These are phyloP conservation scores for Cygnus buccinator DNA, from an alignment of 2,113 vertebrate genomes.

Conservation along the genomic window DNA sequence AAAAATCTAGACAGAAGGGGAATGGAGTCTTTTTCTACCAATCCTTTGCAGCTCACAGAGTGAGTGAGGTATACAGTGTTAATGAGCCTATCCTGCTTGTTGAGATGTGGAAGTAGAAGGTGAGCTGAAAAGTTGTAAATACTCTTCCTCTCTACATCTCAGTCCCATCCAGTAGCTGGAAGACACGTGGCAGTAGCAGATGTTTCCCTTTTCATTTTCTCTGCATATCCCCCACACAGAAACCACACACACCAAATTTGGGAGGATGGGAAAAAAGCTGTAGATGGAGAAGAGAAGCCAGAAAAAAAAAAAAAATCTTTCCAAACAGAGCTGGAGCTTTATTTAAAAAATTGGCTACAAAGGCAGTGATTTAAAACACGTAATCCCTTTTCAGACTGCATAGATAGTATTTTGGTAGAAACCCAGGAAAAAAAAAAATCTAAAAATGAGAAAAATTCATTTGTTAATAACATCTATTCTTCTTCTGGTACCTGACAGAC, in stretches of 20 bases:
- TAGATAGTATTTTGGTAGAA: constrained; percentile 4
- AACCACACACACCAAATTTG: not conserved
- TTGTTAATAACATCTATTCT: not conserved
- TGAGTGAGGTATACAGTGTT: not conserved
- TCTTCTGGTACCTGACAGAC: not conserved
- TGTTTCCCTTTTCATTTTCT: not conserved
- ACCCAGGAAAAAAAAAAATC: not conserved
- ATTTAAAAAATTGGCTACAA: not conserved
- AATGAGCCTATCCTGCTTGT: not conserved
- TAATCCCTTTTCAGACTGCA: constrained; percentile 12
- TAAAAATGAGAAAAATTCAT: not conserved
- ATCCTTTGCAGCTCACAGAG: not conserved
- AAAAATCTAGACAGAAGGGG: not conserved
- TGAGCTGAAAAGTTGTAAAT: not conserved
- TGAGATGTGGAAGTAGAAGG: not conserved
- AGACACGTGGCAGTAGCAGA: not conserved
- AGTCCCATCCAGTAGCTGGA: not conserved
- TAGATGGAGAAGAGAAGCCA: not conserved
- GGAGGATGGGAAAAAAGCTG: not conserved
- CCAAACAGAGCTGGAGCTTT: not conserved
- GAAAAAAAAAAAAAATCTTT: not conserved
- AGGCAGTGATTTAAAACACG: constrained; percentile 22
- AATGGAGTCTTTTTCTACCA: not conserved
- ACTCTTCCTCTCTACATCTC: not conserved
- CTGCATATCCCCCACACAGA: not conserved